Evolutionary conservation across 2,888 invertebrate genomes (phyloP).

Genomic region (Melipona bicolor): DNA sequence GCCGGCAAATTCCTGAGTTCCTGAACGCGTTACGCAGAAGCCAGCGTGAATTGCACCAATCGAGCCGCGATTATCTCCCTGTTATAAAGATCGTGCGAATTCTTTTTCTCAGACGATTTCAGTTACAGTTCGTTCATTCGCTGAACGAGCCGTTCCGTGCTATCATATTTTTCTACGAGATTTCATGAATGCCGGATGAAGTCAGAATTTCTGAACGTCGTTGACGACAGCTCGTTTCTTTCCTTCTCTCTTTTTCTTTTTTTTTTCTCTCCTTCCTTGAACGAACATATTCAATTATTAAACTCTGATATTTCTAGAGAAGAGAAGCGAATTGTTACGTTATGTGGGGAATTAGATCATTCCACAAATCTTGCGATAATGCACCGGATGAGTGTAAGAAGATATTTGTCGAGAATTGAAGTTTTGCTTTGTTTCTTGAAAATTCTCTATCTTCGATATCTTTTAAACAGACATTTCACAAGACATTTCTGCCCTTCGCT

Average conservation of each 20-base stretch:
- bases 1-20: background rate
- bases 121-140: background rate
- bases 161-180: background rate
- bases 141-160: background rate
- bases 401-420: no score
- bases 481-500: no score
- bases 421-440: no score
- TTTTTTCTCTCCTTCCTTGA: no score
- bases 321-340: background rate
- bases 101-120: background rate
- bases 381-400: no score
- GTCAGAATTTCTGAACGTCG: background rate
- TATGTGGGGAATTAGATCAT: background rate
- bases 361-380: background rate
- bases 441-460: no score
- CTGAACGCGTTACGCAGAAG: conserved; percentile 13
- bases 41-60: background rate
- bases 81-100: background rate
- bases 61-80: conserved; percentile 9
- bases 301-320: background rate
- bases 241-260: background rate
- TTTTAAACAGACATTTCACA: no score
- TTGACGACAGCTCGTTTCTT: no score
- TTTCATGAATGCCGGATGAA: no score
- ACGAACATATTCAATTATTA: background rate